Evolutionary conservation across 2,888 invertebrate species (phyloP), one percentile per base, ranked within the genome.

Genomic region (Fabriciana adippe): DNA sequence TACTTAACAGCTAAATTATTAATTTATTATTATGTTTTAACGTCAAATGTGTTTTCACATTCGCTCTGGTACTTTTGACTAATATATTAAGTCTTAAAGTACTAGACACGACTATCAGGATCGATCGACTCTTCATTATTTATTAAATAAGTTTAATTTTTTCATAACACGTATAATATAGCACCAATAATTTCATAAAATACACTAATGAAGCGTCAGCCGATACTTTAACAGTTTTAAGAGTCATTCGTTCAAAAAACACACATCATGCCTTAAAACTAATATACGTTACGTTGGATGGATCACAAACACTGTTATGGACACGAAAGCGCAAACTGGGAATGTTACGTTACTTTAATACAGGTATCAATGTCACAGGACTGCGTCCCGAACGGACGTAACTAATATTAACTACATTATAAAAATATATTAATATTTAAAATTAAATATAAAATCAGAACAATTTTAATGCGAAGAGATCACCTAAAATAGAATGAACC

Each of bases 221-320:
- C 84, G 80, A 84, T 75, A 74, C 74, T 75, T 72, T 68, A 73
- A 75, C 72, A 74, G 72, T 65, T 72, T 73, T 71, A 66, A 73
- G 69, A 74, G 73, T 73, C 70, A 77, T 78, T 75, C 72, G 68
- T 81, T 82, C 81, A 83, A 78, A 81, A 86, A 84, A 88, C 90
- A 91, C 90, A 89, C 88, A 84, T 81, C 89, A 91, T 92, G 92
- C 92, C 88, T 88, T 89, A 90, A 76, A 77, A 76, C 80, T 88
- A 89, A 82, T 78, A 79, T 79, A 86, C 84, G 85, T 84, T 87
- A 87, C 82, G 81, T 84, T 88, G 89, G 88, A 92, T 91, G 89
- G 91, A 90, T 89, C 91, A 91, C 92, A 91, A 90, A 89, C 89
- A 88, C 81, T 89, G 89, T 91, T 90, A 89, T 83, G 74, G 78